These are phyloP conservation scores for Cecidostiba fungosa DNA, from an alignment of 2,888 invertebrate genomes.

Conservation along the genomic window DNA sequence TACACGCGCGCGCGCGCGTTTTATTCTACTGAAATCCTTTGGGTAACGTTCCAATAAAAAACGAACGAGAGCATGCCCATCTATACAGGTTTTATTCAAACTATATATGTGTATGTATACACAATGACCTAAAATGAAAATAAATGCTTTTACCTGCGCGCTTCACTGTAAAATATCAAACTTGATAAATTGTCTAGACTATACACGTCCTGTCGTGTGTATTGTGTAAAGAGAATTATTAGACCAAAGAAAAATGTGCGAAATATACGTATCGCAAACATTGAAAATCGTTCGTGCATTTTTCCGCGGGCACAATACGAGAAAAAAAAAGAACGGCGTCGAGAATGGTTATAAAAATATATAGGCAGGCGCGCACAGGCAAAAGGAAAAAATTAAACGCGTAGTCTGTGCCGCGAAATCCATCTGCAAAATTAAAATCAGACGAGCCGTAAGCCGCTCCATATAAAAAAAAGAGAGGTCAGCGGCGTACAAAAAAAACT, in stretches of 20 bases:
- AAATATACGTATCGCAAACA: not conserved
- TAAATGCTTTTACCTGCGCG: not conserved
- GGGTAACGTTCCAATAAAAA: slow-evolving; percentile 62
- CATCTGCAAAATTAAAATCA: slow-evolving; percentile 60
- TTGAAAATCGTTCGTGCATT: not conserved
- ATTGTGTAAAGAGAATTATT: not conserved
- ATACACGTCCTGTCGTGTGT: not conserved
- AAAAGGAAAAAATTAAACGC: slow-evolving; percentile 51
- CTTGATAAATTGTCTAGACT: not conserved
- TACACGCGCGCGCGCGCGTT: slow-evolving; percentile 41
- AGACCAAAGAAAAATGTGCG: not conserved
- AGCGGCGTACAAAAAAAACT: not conserved
- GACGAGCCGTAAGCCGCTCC: slow-evolving; percentile 5
- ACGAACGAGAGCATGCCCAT: slow-evolving; percentile 42
- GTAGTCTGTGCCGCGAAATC: slow-evolving; percentile 40
- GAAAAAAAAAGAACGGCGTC: not conserved
- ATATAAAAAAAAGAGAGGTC: slow-evolving; percentile 13
- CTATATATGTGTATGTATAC: not conserved
- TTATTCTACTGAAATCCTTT: slow-evolving; percentile 61
- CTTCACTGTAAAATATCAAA: slow-evolving; percentile 10
- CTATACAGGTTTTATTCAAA: slow-evolving; percentile 23
- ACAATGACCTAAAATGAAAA: slow-evolving; percentile 48
- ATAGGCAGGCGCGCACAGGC: not conserved
- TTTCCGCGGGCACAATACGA: not conserved
- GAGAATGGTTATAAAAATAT: slow-evolving; percentile 1